phyloP scores from a whole-genome alignment of 2,888 invertebrate genomes.

The Pocota personata region DNA sequence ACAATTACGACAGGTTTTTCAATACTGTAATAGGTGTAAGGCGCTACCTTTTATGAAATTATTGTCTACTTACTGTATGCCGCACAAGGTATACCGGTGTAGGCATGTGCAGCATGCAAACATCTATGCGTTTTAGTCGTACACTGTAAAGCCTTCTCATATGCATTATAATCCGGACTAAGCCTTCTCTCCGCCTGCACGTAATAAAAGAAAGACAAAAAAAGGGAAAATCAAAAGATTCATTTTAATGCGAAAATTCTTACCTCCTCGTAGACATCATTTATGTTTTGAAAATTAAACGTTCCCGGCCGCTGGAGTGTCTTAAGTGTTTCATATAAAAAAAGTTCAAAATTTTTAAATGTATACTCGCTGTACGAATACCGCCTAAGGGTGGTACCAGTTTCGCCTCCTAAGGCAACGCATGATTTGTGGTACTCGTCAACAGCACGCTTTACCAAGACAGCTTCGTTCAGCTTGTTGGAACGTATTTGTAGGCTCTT shows the following conservation, averaged over 20 bases:
- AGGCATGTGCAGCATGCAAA: slow-evolving; percentile 95
- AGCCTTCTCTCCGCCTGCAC: slow-evolving; percentile 83
- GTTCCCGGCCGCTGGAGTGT: slow-evolving; percentile 89
- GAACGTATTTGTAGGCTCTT: slow-evolving; percentile 96
- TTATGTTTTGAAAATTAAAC: slow-evolving; percentile 86
- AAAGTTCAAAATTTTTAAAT: slow-evolving; percentile 92
- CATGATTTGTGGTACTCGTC: slow-evolving; percentile 92
- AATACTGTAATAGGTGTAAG: neutral
- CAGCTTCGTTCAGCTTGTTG: slow-evolving; percentile 93
- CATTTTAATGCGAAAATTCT: slow-evolving; percentile 76
- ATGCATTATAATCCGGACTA: slow-evolving; percentile 83
- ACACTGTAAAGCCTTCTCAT: slow-evolving; percentile 91
- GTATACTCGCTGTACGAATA: slow-evolving; percentile 87
- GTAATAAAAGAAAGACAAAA: slow-evolving; percentile 58
- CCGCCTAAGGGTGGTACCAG: slow-evolving; percentile 84
- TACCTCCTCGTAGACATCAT: slow-evolving; percentile 86
- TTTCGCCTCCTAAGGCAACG: slow-evolving; percentile 85
- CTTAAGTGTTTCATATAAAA: slow-evolving; percentile 93
- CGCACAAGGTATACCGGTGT: slow-evolving; percentile 92
- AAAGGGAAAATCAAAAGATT: slow-evolving; percentile 7
- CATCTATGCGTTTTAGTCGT: slow-evolving; percentile 95
- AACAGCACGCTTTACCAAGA: slow-evolving; percentile 93
- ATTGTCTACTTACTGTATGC: slow-evolving; percentile 89
- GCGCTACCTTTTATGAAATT: neutral
- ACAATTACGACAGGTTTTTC: neutral